phyloP scores from a whole-genome alignment of 2,113 vertebrate species.

The Tylochromis polylepis region DNA sequence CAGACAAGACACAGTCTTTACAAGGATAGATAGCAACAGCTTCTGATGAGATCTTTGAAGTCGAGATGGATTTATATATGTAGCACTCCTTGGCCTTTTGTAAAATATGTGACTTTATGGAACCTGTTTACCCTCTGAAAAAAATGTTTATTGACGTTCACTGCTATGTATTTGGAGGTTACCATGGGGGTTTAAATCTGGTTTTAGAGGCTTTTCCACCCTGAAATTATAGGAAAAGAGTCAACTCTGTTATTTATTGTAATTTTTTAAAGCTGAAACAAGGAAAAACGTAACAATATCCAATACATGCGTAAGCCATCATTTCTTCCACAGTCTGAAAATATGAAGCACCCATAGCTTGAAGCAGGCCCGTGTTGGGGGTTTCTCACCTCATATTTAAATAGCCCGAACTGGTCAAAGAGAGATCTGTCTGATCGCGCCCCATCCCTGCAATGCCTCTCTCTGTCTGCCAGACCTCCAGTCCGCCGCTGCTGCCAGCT shows the following conservation, averaged over 20 bases:
- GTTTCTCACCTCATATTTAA: slow-evolving; percentile 36
- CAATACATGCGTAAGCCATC: background rate
- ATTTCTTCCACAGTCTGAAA: background rate
- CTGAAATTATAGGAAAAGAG: background rate
- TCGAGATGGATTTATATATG: background rate
- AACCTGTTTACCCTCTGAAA: background rate
- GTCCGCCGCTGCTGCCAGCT: slow-evolving; percentile 37
- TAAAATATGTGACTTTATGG: background rate
- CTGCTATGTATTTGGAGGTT: background rate
- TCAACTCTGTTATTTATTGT: background rate
- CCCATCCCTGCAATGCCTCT: slow-evolving; percentile 21
- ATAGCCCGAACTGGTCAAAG: slow-evolving; percentile 27
- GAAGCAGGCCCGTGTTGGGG: background rate
- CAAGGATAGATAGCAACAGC: slow-evolving; percentile 36
- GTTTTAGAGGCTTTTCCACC: background rate
- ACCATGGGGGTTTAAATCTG: background rate
- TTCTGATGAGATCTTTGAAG: slow-evolving; percentile 40
- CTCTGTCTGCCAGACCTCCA: slow-evolving; percentile 60
- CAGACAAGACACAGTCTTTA: slow-evolving; percentile 27
- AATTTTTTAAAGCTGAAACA: background rate
- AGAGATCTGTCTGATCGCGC: slow-evolving; percentile 2
- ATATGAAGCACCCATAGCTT: background rate
- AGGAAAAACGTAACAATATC: background rate
- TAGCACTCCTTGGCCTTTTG: background rate
- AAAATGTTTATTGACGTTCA: background rate